phyloP scores from a whole-genome alignment of 2,113 vertebrate species.

The Dromiciops gliroides region DNA sequence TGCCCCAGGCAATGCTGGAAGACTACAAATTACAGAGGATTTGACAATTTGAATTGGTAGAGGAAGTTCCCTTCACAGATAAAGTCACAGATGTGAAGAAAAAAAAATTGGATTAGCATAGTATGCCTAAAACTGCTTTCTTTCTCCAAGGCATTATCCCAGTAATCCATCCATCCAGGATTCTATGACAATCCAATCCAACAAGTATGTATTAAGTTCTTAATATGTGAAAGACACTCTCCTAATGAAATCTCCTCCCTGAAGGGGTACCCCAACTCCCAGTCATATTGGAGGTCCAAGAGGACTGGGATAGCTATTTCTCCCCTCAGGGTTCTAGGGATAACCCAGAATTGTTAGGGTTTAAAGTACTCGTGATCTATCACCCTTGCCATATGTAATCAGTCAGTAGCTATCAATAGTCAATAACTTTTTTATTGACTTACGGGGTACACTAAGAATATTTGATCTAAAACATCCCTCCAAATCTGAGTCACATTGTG shows the following conservation, averaged over 20 bases:
- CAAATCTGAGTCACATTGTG: neutral
- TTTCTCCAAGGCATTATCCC: neutral
- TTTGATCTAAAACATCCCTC: neutral
- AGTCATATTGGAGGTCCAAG: neutral
- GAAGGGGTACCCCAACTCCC: neutral
- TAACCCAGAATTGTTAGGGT: neutral
- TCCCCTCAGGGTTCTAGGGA: neutral
- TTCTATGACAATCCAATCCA: neutral
- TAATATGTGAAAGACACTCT: neutral
- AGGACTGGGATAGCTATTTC: neutral
- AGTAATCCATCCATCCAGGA: neutral
- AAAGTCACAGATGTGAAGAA: neutral
- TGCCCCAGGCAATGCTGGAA: neutral
- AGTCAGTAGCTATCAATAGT: neutral
- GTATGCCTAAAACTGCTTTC: neutral
- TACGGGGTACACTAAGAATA: neutral
- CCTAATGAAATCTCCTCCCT: neutral
- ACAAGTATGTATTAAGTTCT: neutral
- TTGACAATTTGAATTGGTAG: neutral
- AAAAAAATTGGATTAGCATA: neutral
- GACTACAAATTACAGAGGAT: neutral
- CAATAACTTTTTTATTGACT: neutral
- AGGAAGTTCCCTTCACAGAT: neutral
- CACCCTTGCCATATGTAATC: neutral
- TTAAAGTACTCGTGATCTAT: neutral